Evolutionary conservation across 1,140 invertebrate genomes (phyloP).

Genomic region (Formica exsecta): DNA sequence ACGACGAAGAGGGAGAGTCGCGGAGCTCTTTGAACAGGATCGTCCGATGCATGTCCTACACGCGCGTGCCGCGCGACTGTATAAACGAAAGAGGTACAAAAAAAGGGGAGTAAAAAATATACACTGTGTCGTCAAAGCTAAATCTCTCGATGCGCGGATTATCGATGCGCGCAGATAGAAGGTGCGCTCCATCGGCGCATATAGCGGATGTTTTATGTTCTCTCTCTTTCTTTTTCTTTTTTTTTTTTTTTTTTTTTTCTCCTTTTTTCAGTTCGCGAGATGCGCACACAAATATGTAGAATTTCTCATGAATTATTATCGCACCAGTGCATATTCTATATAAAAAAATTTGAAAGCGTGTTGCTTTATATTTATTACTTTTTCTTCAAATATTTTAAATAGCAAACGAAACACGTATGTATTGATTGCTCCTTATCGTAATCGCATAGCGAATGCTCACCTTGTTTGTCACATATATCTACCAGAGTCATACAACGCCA

Average conservation of each 20-base stretch:
- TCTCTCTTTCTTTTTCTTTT: constrained; percentile 21
- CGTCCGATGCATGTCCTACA: constrained; percentile 20
- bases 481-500: not conserved
- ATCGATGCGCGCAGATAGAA: constrained; percentile 57
- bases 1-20: constrained; percentile 53
- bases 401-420: not conserved
- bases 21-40: constrained; percentile 11
- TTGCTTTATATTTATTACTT: not conserved
- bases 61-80: constrained; percentile 48
- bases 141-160: constrained; percentile 59
- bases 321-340: no score
- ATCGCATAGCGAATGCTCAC: not conserved
- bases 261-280: no score
- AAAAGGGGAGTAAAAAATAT: constrained; percentile 45
- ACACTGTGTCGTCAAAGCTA: constrained; percentile 45
- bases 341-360: not conserved
- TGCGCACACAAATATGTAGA: no score
- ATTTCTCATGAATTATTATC: no score
- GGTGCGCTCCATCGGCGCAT: constrained; percentile 31
- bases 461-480: not conserved
- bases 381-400: not conserved
- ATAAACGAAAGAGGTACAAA: constrained; percentile 55
- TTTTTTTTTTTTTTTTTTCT: constrained; percentile 40
- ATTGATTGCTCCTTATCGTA: not conserved
- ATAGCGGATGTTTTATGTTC: not conserved